These are phyloP conservation scores for Hemicrepidius hirtus DNA, from an alignment of 2,888 invertebrate genomes.

Conservation along the genomic window DNA sequence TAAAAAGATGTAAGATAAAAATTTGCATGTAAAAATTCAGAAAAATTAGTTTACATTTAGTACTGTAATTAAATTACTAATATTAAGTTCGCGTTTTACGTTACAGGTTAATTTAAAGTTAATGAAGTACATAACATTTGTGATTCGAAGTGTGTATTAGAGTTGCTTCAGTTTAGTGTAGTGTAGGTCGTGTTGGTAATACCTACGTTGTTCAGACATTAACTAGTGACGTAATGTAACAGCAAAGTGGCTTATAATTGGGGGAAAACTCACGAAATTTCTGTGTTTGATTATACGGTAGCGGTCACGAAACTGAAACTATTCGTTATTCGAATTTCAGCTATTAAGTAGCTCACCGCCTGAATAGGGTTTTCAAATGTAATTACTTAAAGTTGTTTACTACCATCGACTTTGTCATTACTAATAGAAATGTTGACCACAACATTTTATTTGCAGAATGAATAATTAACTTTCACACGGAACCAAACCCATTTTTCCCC, in stretches of 20 bases:
- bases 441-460: background rate
- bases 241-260: constrained; percentile 36
- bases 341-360: constrained; percentile 5
- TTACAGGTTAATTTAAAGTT: background rate
- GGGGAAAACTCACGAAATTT: constrained; percentile 25
- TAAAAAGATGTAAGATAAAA: no score
- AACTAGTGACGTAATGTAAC: constrained; percentile 24
- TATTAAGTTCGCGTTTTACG: constrained; percentile 7
- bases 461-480: background rate
- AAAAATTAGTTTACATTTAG: no score
- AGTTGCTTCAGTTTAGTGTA: constrained; percentile 2
- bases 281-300: constrained; percentile 24
- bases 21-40: constrained; percentile 16
- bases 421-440: constrained; percentile 4
- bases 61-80: background rate
- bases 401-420: constrained; percentile 19
- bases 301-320: constrained; percentile 22
- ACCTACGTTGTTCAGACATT: constrained; percentile 27
- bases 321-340: constrained; percentile 26
- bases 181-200: constrained; percentile 29
- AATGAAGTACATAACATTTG: constrained; percentile 16
- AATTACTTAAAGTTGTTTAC: constrained; percentile 30
- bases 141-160: background rate
- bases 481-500: background rate
- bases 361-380: constrained; percentile 4